A percentile compares a stretch with the other conserved stretches of the same genome.
Evolutionary conservation across 2,113 vertebrate species (phyloP).

Genomic region (Typhlomys cinereus): DNA sequence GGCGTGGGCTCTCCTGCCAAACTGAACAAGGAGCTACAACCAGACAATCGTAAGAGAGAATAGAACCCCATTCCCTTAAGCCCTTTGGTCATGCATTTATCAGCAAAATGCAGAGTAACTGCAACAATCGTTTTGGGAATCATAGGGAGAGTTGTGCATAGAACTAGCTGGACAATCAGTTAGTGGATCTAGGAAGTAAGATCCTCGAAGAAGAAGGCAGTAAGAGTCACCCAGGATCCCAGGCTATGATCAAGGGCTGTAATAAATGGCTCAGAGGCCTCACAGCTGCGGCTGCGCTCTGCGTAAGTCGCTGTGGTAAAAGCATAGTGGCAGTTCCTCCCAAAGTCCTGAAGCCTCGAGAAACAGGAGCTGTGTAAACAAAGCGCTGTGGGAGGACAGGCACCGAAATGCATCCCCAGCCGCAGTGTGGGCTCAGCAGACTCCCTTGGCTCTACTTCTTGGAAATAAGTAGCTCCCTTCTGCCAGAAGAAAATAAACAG

Average conservation of each 20-base stretch:
- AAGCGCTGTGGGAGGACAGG: slow-evolving; percentile 2
- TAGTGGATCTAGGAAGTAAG: background rate
- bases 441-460: slow-evolving; percentile 61
- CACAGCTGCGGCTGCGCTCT: background rate
- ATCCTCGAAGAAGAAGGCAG: background rate
- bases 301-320: background rate
- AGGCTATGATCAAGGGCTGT: too few species aligned
- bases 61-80: too few species aligned
- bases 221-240: background rate
- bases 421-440: background rate
- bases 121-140: too few species aligned
- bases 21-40: too few species aligned
- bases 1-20: too few species aligned
- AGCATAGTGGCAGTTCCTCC: background rate
- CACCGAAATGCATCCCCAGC: background rate
- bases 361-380: slow-evolving; percentile 42
- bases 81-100: too few species aligned
- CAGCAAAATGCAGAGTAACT: background rate
- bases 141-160: background rate
- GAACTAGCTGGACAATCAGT: background rate
- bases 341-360: background rate
- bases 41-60: too few species aligned
- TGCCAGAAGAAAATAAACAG: slow-evolving; percentile 67
- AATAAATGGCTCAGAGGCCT: background rate
- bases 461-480: slow-evolving; percentile 61